phyloP scores from a whole-genome alignment of 1,140 invertebrate species.

The Oscheius sp. region DNA sequence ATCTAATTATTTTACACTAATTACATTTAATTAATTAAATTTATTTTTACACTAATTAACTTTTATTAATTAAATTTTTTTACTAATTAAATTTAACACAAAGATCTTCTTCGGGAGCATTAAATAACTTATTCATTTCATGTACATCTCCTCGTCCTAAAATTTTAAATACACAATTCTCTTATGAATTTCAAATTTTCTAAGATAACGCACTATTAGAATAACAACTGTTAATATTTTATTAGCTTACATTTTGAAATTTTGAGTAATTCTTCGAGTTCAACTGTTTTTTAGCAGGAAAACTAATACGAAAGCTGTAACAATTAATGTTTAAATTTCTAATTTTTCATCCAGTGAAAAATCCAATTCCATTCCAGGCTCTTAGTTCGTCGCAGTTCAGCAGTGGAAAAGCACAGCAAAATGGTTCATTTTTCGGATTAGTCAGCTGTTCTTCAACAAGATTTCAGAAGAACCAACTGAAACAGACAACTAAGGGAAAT shows the following conservation, averaged over 20 bases:
- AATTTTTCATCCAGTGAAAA: too few species aligned
- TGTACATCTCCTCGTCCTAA: too few species aligned
- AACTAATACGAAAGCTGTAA: too few species aligned
- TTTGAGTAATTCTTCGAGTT: too few species aligned
- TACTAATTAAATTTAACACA: too few species aligned
- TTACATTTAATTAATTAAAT: not conserved
- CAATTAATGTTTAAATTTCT: too few species aligned
- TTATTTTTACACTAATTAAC: not conserved
- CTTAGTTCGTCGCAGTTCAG: not conserved
- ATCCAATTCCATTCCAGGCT: conserved; percentile 14
- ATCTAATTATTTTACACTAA: too few species aligned
- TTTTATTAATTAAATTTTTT: not conserved
- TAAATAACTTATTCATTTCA: too few species aligned
- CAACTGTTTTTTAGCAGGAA: too few species aligned
- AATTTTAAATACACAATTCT: too few species aligned
- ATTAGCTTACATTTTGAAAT: too few species aligned
- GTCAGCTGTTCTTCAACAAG: conserved; percentile 74
- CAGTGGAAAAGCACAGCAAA: conserved; percentile 2
- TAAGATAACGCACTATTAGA: not conserved
- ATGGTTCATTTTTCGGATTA: conserved; percentile 76
- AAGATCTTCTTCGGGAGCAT: too few species aligned
- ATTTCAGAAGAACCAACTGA: conserved; percentile 78
- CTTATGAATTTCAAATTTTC: not conserved
- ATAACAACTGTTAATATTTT: not conserved
- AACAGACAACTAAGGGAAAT: conserved; percentile 78